phyloP scores from a whole-genome alignment of 2,888 invertebrate species.

The Tenthredo livida region DNA sequence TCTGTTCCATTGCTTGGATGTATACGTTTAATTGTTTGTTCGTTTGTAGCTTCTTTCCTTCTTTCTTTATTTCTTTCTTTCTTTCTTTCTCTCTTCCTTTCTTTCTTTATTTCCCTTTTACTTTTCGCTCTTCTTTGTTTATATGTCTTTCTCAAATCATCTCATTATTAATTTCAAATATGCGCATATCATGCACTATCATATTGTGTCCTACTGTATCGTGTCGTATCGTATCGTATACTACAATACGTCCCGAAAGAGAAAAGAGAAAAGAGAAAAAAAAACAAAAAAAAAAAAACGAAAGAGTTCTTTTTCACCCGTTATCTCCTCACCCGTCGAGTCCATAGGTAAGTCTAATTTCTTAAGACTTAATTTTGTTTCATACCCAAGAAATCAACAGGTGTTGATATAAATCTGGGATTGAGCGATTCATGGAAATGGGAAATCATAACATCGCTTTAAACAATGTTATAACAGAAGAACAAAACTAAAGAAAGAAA shows the following conservation, averaged over 20 bases:
- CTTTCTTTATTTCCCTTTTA: not conserved
- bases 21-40: conserved; percentile 2
- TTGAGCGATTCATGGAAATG: not conserved
- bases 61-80: not conserved
- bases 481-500: not conserved
- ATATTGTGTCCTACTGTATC: not conserved
- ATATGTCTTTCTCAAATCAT: not conserved
- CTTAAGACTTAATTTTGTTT: not conserved
- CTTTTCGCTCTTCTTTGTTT: not conserved
- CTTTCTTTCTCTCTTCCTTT: not conserved
- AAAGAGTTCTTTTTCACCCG: not conserved
- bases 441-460: not conserved
- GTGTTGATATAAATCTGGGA: not conserved
- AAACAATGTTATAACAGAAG: not conserved
- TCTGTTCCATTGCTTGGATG: conserved; percentile 63
- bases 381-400: conserved; percentile 9
- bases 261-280: too few species aligned
- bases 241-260: not conserved
- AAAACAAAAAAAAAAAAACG: not conserved
- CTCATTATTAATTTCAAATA: not conserved
- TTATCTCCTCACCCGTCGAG: conserved; percentile 3
- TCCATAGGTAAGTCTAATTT: not conserved
- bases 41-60: not conserved
- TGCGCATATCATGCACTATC: not conserved
- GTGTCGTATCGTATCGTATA: not conserved